Percentiles rank a stretch among this genome's conserved stretches.
Conservation (phyloP, 2,888 invertebrate genomes). For the Heliconius ismenius region DNA sequence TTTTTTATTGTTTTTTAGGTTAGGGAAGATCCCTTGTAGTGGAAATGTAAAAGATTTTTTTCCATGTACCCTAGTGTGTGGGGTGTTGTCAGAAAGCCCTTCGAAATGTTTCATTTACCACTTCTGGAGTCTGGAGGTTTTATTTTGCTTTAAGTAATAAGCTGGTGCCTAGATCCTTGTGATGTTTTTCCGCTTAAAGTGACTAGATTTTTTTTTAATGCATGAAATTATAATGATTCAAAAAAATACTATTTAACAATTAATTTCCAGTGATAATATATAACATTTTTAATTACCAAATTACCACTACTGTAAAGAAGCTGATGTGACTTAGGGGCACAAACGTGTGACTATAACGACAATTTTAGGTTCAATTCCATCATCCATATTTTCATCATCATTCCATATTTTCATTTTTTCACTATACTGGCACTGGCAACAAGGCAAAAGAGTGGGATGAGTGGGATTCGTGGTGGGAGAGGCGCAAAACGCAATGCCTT, state of each 20-base stretch:
- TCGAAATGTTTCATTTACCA: slow-evolving; percentile 26
- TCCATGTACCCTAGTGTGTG: slow-evolving; percentile 16
- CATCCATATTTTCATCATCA: too few relatives aligned
- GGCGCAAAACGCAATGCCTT: too few relatives aligned
- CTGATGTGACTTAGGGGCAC: too few relatives aligned
- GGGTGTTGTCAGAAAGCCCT: slow-evolving; percentile 21
- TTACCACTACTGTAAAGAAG: too few relatives aligned
- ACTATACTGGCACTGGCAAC: too few relatives aligned
- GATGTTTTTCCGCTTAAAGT: not conserved
- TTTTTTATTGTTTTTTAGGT: slow-evolving; percentile 24
- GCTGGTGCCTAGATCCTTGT: slow-evolving; percentile 2
- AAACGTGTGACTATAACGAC: too few relatives aligned
- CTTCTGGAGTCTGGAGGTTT: slow-evolving; percentile 14
- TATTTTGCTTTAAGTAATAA: slow-evolving; percentile 22
- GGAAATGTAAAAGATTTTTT: slow-evolving; percentile 20
- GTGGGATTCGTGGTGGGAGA: too few relatives aligned
- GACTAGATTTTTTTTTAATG: not conserved
- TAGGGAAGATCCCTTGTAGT: slow-evolving; percentile 23
- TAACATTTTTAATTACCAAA: too few relatives aligned
- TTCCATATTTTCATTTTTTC: too few relatives aligned
- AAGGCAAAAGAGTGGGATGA: too few relatives aligned
- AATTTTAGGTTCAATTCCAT: too few relatives aligned
- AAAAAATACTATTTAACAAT: not conserved
- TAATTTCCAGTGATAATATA: too few relatives aligned
- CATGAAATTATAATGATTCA: not conserved